A percentile compares a stretch with the other conserved stretches of the same genome.
These are phyloP conservation scores for Galago senegalensis DNA, from an alignment of 2,797 vertebrate genomes.

Conservation along the genomic window DNA sequence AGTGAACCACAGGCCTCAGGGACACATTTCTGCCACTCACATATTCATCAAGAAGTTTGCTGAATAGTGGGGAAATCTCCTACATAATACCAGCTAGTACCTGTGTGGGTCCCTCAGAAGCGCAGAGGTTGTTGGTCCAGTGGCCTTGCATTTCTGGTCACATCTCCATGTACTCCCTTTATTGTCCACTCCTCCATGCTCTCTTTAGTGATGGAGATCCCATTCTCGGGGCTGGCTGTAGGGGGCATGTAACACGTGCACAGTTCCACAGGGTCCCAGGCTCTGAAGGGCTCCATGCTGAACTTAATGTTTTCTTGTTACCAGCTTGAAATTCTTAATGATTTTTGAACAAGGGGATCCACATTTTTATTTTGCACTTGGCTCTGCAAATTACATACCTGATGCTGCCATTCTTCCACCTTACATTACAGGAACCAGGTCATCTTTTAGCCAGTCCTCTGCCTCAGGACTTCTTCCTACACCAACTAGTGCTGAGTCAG, in stretches of 20 bases:
- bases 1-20: neutral
- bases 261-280: too few species aligned
- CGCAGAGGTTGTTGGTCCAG: neutral
- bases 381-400: neutral
- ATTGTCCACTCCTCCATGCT: neutral
- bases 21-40: neutral
- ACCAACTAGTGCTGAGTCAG: accelerated
- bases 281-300: neutral
- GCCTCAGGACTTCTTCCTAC: neutral
- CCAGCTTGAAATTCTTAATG: neutral
- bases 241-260: neutral
- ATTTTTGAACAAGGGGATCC: neutral
- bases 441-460: neutral
- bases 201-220: neutral
- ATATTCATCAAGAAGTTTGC: neutral
- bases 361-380: neutral
- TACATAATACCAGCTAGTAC: neutral
- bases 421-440: neutral
- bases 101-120: neutral
- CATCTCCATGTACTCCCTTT: neutral
- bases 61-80: neutral
- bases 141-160: neutral
- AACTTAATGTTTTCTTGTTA: neutral
- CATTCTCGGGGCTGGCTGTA: neutral
- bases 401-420: neutral